Evolutionary conservation across 2,888 invertebrate species (phyloP).

Genomic region (Nudaria mundana): DNA sequence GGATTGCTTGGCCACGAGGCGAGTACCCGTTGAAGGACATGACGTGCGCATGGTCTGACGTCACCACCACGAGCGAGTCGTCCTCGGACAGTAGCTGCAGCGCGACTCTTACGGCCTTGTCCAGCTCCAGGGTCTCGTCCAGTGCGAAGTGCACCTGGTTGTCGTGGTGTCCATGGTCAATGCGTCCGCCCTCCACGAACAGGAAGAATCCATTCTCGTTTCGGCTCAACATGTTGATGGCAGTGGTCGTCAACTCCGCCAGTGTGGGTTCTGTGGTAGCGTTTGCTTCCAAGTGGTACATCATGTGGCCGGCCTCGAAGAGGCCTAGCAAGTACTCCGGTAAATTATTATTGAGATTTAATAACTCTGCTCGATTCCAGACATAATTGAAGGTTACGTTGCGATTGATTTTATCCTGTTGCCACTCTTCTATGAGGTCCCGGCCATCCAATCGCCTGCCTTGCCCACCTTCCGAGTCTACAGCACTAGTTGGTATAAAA

Average conservation of each 20-base stretch:
- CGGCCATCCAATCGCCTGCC: constrained; percentile 81
- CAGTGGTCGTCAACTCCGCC: constrained; percentile 68
- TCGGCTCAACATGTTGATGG: constrained; percentile 84
- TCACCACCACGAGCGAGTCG: constrained; percentile 88
- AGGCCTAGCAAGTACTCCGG: constrained; percentile 84
- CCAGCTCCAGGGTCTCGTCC: constrained; percentile 85
- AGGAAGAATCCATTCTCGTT: constrained; percentile 86
- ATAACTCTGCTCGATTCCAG: constrained; percentile 81
- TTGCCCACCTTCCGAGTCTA: constrained; percentile 74
- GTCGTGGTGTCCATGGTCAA: constrained; percentile 84
- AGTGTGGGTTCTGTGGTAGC: constrained; percentile 81
- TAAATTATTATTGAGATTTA: constrained; percentile 43
- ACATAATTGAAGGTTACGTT: constrained; percentile 72
- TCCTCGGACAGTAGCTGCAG: constrained; percentile 61
- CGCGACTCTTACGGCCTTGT: constrained; percentile 70
- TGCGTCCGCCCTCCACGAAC: constrained; percentile 85
- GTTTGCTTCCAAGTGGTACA: constrained; percentile 83
- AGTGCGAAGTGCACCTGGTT: constrained; percentile 80
- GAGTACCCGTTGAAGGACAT: constrained; percentile 86
- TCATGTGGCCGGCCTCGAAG: constrained; percentile 83
- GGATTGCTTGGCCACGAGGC: constrained; percentile 59
- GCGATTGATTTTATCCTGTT: constrained; percentile 56
- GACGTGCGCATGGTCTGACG: constrained; percentile 88
- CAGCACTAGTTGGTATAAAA: constrained; percentile 79
- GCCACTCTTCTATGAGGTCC: constrained; percentile 86